A percentile compares a stretch with the other conserved stretches of the same genome.
phyloP scores from a whole-genome alignment of 2,113 vertebrate genomes.

The Pangasianodon hypophthalmus region DNA sequence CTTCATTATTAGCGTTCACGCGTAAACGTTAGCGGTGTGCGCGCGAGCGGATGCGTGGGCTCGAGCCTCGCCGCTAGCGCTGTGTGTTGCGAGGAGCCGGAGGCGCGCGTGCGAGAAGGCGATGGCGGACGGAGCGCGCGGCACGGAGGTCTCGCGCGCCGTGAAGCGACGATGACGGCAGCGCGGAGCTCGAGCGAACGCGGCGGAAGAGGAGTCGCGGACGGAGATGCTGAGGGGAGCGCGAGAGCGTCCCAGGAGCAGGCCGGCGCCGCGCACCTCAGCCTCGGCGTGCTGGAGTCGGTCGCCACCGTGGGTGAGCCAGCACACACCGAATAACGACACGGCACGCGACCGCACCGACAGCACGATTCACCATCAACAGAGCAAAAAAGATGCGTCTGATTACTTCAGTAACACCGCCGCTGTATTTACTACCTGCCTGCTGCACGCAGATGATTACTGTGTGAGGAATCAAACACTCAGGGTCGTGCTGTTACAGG shows the following conservation, averaged over 20 bases:
- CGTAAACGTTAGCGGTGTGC: background rate
- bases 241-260: slow-evolving; percentile 49
- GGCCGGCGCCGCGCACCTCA: slow-evolving; percentile 48
- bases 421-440: background rate
- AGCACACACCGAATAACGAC: background rate
- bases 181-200: slow-evolving; percentile 16
- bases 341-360: too few relatives aligned
- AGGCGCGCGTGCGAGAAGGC: background rate
- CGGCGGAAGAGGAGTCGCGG: background rate
- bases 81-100: background rate
- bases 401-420: too few relatives aligned
- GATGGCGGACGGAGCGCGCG: slow-evolving; percentile 19
- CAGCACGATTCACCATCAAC: background rate
- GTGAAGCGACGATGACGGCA: slow-evolving; percentile 24
- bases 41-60: background rate
- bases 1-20: background rate
- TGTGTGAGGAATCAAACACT: background rate
- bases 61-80: background rate
- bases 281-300: slow-evolving; percentile 73
- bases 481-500: background rate
- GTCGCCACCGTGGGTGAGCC: slow-evolving; percentile 77
- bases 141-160: slow-evolving; percentile 8
- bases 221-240: slow-evolving; percentile 22
- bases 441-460: background rate
- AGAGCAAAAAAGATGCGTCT: too few relatives aligned